Evolutionary conservation across 2,113 vertebrate genomes (phyloP).

Genomic region (Daboia siamensis): DNA sequence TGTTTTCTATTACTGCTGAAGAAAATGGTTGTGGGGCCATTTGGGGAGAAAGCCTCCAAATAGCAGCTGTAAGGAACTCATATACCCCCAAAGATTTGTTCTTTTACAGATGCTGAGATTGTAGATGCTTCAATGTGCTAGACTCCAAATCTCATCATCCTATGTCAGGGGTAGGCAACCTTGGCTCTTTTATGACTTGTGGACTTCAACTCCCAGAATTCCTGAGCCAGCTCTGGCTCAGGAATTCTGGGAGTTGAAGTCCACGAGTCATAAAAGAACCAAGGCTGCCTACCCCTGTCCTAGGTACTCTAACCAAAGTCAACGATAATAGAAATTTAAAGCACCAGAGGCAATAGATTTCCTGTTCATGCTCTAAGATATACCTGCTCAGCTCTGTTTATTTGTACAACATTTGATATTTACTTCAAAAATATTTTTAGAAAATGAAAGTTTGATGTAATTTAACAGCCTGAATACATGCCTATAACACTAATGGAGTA

Average conservation of each 20-base stretch:
- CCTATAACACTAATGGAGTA: not conserved
- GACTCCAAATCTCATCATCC: not conserved
- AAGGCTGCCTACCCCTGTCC: no score
- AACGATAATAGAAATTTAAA: not conserved
- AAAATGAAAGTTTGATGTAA: not conserved
- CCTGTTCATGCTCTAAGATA: not conserved
- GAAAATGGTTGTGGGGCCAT: not conserved
- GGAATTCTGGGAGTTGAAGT: no score
- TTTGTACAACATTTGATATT: not conserved
- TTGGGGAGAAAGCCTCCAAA: not conserved
- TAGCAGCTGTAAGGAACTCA: not conserved
- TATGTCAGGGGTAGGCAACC: no score
- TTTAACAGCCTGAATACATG: not conserved
- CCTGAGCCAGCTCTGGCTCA: no score
- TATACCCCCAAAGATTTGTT: not conserved
- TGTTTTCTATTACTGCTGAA: not conserved
- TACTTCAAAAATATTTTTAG: not conserved
- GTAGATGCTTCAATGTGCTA: not conserved
- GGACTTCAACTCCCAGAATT: no score
- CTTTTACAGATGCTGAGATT: not conserved
- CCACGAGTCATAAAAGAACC: no score
- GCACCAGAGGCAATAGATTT: not conserved
- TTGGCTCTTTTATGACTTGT: no score
- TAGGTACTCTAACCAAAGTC: not conserved
- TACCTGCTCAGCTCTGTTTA: not conserved